These are phyloP conservation scores for Enteromius mattozi DNA, from an alignment of 2,797 vertebrate genomes.

Conservation along the genomic window DNA sequence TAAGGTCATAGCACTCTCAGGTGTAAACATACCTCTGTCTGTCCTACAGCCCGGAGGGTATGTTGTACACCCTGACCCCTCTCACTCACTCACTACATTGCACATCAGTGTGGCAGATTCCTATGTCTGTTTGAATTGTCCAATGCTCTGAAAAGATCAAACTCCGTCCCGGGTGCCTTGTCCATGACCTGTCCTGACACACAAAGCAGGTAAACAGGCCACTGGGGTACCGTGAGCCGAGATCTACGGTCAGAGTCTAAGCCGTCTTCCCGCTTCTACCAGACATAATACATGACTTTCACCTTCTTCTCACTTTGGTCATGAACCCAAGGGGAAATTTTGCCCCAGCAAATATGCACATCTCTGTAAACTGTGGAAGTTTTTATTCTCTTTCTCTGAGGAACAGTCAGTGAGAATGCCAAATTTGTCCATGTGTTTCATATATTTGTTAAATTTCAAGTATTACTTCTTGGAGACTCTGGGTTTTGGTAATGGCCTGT, in stretches of 20 bases:
- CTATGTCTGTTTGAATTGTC: constrained; percentile 50
- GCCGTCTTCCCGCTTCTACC: constrained; percentile 3
- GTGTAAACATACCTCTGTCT: constrained; percentile 40
- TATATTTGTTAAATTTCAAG: constrained; percentile 56
- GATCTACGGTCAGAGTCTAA: constrained; percentile 10
- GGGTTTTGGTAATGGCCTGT: constrained; percentile 53
- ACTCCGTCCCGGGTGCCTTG: constrained; percentile 41
- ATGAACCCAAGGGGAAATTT: constrained; percentile 32
- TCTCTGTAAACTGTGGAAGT: constrained; percentile 50
- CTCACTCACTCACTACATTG: constrained; percentile 54
- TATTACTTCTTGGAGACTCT: constrained; percentile 48
- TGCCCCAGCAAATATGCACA: constrained; percentile 30
- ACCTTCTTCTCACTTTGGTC: constrained; percentile 47
- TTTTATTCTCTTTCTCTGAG: constrained; percentile 30
- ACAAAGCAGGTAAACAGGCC: constrained; percentile 50
- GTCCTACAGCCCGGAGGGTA: constrained; percentile 36
- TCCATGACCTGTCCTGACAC: constrained; percentile 41
- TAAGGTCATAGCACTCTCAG: constrained; percentile 34
- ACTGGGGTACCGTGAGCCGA: constrained; percentile 8
- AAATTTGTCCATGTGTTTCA: constrained; percentile 64
- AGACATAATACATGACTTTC: constrained; percentile 52
- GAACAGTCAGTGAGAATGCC: constrained; percentile 43
- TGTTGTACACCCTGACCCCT: constrained; percentile 48
- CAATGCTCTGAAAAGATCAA: constrained; percentile 49
- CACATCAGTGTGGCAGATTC: constrained; percentile 52